Evolutionary conservation across 2,113 vertebrate genomes (phyloP).

Genomic region (Lepidothrix coronata): DNA sequence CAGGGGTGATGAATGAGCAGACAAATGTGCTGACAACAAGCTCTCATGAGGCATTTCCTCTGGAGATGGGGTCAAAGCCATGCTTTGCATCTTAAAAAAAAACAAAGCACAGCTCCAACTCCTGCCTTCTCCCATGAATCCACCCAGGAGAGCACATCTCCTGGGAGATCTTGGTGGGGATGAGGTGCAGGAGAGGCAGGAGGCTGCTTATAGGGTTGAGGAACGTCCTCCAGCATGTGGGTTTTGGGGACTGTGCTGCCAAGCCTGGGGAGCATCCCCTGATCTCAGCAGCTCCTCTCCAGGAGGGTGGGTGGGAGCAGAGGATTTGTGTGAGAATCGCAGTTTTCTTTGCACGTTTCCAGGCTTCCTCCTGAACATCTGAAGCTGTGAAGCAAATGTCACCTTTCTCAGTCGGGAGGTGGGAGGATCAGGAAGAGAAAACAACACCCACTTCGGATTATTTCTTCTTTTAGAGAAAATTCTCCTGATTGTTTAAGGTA

Average conservation of each 20-base stretch:
- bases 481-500: background rate
- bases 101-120: background rate
- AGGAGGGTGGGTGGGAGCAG: background rate
- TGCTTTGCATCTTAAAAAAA: background rate
- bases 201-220: background rate
- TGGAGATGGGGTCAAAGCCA: background rate
- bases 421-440: background rate
- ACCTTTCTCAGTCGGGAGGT: background rate
- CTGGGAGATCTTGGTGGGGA: too few species aligned
- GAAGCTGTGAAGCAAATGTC: background rate
- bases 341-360: conserved; percentile 35
- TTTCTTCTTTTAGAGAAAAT: background rate
- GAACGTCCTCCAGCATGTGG: background rate
- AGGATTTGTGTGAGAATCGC: background rate
- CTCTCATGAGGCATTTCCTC: background rate
- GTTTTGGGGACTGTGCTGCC: background rate
- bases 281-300: background rate
- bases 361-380: background rate
- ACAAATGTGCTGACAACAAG: background rate
- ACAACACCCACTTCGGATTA: background rate
- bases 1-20: background rate
- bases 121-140: background rate
- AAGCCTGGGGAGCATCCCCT: background rate
- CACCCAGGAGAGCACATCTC: background rate
- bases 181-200: background rate